A percentile compares a stretch with the other conserved stretches of the same genome.
Evolutionary conservation across 2,888 invertebrate species (phyloP).

Genomic region (Parnassius smintheus): DNA sequence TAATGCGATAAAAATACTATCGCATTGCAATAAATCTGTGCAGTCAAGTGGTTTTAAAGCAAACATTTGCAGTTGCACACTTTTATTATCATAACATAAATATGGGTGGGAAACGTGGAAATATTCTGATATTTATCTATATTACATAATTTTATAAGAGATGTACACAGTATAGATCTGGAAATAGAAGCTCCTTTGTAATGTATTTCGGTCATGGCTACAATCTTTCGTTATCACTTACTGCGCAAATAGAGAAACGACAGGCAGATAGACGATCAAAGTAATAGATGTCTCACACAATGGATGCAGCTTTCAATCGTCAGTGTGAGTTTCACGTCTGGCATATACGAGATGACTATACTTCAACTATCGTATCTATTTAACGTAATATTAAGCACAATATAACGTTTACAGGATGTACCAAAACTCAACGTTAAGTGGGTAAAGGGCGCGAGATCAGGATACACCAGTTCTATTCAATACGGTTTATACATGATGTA

Average conservation of each 20-base stretch:
- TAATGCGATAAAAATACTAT: constrained; percentile 1
- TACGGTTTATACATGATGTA: no score
- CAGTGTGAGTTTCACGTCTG: no score
- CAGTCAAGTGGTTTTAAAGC: constrained; percentile 21
- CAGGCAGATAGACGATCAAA: no score
- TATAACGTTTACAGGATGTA: no score
- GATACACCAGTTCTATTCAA: no score
- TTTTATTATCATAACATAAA: constrained; percentile 15
- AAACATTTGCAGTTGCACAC: constrained; percentile 19
- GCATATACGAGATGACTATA: no score
- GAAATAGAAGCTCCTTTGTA: neutral
- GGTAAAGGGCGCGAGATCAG: no score
- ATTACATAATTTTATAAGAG: neutral
- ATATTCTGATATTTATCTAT: constrained; percentile 10
- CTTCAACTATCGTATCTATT: no score
- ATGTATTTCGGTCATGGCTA: neutral
- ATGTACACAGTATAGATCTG: neutral
- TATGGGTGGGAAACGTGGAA: constrained; percentile 24
- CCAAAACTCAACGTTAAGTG: no score
- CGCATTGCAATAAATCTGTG: constrained; percentile 25
- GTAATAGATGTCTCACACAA: no score
- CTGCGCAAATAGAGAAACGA: neutral
- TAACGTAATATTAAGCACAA: no score
- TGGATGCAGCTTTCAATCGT: no score
- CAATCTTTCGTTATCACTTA: neutral